These are phyloP conservation scores for Sorex maritimensis DNA, from an alignment of 2,797 vertebrate species.

Conservation along the genomic window DNA sequence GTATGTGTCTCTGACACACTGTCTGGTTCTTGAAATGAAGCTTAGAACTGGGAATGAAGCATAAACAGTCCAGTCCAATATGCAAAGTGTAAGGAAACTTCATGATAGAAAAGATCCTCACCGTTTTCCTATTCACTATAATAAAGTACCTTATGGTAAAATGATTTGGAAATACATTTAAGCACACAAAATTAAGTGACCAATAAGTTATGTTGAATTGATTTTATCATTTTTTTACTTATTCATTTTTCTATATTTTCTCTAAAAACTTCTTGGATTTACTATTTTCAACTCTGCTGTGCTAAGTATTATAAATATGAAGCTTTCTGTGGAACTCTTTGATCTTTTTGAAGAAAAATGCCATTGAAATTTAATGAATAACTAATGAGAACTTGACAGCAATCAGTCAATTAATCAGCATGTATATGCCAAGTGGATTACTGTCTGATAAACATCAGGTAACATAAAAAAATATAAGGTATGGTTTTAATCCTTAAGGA, in stretches of 20 bases:
- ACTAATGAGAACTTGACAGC: constrained; percentile 55
- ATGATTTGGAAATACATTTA: constrained; percentile 49
- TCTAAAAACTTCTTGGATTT: not conserved
- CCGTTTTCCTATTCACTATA: not conserved
- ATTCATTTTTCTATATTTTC: not conserved
- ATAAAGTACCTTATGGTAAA: constrained; percentile 39
- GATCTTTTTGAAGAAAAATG: constrained; percentile 48
- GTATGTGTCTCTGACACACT: not conserved
- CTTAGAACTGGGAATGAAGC: not conserved
- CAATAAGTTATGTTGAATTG: not conserved
- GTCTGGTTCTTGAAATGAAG: not conserved
- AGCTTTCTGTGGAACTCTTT: constrained; percentile 49
- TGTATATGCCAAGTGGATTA: constrained; percentile 23
- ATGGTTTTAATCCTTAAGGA: not conserved
- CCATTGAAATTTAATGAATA: constrained; percentile 68
- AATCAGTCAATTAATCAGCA: constrained; percentile 69
- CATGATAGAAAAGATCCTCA: not conserved
- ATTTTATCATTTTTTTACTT: constrained; percentile 49
- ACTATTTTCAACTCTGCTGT: not conserved
- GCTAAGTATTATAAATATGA: not conserved
- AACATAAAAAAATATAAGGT: constrained; percentile 10
- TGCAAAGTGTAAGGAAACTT: not conserved
- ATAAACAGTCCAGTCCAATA: not conserved
- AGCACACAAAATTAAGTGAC: constrained; percentile 19
- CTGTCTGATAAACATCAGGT: not conserved